Base-by-base conservation (phyloP, 37 sponge, comb jelly and placozoan genomes). In the Ephydatia muelleri region DNA sequence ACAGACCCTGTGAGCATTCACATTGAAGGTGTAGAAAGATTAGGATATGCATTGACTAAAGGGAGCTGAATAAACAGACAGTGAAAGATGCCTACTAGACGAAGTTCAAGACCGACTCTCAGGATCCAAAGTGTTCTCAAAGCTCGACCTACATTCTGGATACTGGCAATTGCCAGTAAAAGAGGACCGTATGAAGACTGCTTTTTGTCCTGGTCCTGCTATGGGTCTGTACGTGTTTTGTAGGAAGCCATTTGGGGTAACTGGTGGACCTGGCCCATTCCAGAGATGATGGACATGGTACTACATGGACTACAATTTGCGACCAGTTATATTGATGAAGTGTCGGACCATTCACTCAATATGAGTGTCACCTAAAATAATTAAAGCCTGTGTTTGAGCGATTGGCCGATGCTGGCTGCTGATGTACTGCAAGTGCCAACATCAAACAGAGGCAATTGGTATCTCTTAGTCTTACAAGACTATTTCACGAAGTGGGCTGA, bases 401-500 rank as follows among this genome's bases (percentile, higher is more conserved):
- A n/a, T 36, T 94, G 12, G 21, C 47, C 4, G 67, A 70, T 81
- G 82, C 23, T 90, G 26, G 78, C 76, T 22, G 86, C 79, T n/a
- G 87, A 86, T 72, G 49, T 91, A n/a, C 40, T 91, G 72, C 75
- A 86, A 30, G 80, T 91, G 32, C 84, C 92, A 22, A 9, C 79
- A 30, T 82, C 87, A 21, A 33, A 22, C 4, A 86, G 79, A 27
- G 78, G 72, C 47, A 91, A 91, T 32, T 36, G 75, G n/a, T 86
- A 91, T 78, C 77, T 91, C 16, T 75, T 86, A 12, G 87, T 91
- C 3, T 12, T 86, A 14, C 83, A 86, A 78, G 87, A 91, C 79
- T 77, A 87, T n/a, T 88, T 91, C 70, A 92, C 92, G 2, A 84
- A 84, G 57, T 92, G 88, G 92, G 80, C 76, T 1, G 88, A 84